These are phyloP conservation scores for Nasalis larvatus DNA, from an alignment of 2,113 vertebrate genomes.

Conservation along the genomic window DNA sequence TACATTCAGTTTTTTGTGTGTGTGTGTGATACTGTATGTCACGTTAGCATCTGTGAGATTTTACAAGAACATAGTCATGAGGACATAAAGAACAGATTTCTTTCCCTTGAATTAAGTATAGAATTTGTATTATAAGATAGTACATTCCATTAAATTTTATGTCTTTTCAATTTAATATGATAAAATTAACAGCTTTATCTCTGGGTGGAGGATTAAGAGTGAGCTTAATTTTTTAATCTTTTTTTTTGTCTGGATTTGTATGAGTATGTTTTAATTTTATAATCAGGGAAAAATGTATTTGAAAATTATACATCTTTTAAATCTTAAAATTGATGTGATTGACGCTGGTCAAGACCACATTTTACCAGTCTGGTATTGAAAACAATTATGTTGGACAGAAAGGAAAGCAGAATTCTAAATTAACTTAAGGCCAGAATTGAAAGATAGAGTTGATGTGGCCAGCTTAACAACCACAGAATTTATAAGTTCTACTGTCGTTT, in stretches of 20 bases:
- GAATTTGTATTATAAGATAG: constrained; percentile 32
- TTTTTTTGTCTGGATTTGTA: background rate
- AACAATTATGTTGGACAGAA: constrained; percentile 49
- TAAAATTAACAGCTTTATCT: constrained; percentile 34
- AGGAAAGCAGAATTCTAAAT: constrained; percentile 51
- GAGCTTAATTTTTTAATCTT: background rate
- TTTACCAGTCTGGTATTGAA: constrained; percentile 19
- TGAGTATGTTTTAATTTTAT: constrained; percentile 9
- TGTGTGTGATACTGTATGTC: background rate
- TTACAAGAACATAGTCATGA: background rate
- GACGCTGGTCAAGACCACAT: background rate
- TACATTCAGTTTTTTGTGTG: background rate
- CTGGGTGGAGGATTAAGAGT: background rate
- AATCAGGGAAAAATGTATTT: background rate
- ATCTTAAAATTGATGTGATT: constrained; percentile 39
- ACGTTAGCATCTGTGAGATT: constrained; percentile 55
- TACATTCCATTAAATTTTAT: constrained; percentile 1
- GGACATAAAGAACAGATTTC: constrained; percentile 21
- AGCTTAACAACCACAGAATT: background rate
- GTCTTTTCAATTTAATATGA: constrained; percentile 39
- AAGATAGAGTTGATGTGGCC: constrained; percentile 29
- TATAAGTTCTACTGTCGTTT: constrained; percentile 13
- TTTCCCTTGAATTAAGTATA: constrained; percentile 40
- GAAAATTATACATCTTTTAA: constrained; percentile 43
- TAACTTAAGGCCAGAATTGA: constrained; percentile 37